Evolutionary conservation across 2,888 invertebrate genomes (phyloP).

Genomic region (Miltochrista miniata): DNA sequence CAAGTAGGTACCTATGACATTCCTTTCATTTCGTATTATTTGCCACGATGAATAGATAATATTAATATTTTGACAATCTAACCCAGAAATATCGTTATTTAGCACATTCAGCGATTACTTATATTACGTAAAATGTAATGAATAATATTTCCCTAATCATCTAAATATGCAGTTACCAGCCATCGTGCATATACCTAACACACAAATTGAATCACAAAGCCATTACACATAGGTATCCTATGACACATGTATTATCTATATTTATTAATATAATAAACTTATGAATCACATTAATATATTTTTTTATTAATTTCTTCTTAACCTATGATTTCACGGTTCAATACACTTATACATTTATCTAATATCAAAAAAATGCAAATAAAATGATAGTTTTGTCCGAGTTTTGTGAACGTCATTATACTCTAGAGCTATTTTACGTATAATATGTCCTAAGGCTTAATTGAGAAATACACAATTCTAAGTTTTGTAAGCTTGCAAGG

Average conservation of each 20-base stretch:
- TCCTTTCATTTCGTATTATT: background rate
- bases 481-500: conserved; percentile 11
- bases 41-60: too few species aligned
- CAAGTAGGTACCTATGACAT: background rate
- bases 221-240: conserved; percentile 39
- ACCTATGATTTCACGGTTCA: conserved; percentile 37
- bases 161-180: conserved; percentile 50
- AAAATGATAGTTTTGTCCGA: conserved; percentile 18
- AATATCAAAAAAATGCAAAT: conserved; percentile 28
- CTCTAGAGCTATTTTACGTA: conserved; percentile 36
- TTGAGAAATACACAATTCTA: conserved; percentile 17
- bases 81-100: conserved; percentile 1
- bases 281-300: conserved; percentile 69
- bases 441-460: conserved; percentile 25
- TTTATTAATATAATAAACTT: conserved; percentile 52
- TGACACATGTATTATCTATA: conserved; percentile 38
- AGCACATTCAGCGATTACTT: conserved; percentile 4
- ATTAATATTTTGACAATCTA: background rate
- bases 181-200: conserved; percentile 53
- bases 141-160: conserved; percentile 46
- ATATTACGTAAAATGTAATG: conserved; percentile 2
- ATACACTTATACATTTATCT: conserved; percentile 50
- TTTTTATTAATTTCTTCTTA: conserved; percentile 44
- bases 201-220: conserved; percentile 47
- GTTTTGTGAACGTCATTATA: conserved; percentile 17